A percentile compares a stretch with the other conserved stretches of the same genome.
These are phyloP conservation scores for Pseudoatta argentina DNA, from an alignment of 1,140 invertebrate genomes.

Conservation along the genomic window DNA sequence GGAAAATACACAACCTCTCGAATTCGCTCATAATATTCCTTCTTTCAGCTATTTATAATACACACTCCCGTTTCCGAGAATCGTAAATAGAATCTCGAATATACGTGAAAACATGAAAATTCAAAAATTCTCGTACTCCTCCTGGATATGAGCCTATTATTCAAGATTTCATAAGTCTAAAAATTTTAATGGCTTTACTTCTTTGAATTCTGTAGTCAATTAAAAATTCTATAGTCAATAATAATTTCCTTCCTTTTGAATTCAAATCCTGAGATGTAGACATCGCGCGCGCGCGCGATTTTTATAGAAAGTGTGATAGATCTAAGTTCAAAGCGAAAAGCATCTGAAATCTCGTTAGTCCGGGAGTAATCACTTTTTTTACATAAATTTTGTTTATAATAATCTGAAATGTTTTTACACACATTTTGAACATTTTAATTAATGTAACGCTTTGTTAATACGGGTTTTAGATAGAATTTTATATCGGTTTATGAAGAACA, in stretches of 20 bases:
- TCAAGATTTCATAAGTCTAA: neutral
- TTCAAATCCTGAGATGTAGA: neutral
- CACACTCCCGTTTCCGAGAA: neutral
- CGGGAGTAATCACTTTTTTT: no score
- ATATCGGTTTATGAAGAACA: no score
- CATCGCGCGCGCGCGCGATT: no score
- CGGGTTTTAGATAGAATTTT: no score
- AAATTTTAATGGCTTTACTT: neutral
- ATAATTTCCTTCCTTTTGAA: neutral
- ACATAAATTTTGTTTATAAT: no score
- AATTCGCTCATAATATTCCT: constrained; percentile 24
- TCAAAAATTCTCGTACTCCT: neutral
- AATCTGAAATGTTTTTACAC: no score
- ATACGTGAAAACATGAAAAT: constrained; percentile 5
- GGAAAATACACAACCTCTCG: constrained; percentile 17
- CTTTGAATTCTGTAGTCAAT: neutral
- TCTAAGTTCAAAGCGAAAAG: neutral
- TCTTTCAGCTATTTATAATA: neutral
- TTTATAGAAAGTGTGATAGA: neutral
- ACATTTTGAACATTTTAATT: no score
- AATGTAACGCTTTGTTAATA: no score
- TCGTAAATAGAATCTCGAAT: neutral
- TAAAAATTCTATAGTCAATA: neutral
- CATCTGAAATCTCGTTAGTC: neutral
- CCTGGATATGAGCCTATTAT: neutral